Evolutionary conservation across 2,888 invertebrate genomes (phyloP), one percentile per base, ranked within the genome.

Genomic region (Eueremaeus valkanovi): DNA sequence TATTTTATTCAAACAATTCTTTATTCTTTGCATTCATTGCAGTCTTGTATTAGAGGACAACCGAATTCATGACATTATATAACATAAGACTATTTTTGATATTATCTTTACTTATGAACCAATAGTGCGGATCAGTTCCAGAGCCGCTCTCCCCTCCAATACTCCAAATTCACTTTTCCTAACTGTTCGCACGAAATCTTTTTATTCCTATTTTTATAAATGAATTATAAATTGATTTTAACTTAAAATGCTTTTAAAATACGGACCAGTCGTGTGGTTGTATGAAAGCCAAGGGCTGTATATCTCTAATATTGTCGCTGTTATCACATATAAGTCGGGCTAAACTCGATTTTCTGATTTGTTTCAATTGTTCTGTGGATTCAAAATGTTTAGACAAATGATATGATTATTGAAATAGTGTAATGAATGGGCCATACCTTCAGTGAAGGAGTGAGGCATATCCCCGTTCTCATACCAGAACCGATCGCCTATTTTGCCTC

Each of bases 391-490:
- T 40, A 5, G 5, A 24, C 16, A 33, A 73, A 21, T 33, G 9
- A 51, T 13, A n/a, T 73, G n/a, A 40, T 18, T 61, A 42, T 51
- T 58, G 9, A n/a, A 31, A 72, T 1, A 21, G 49, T 21, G 11
- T 1, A 72, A 18, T 18, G 72, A 33, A 36, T 45, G 18, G 11
- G n/a, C 72, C 18, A 73, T 78, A 79, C 80, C 76, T 78, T 75
- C 74, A 9, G 42, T 77, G 55, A 80, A 79, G 21, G 80, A 79
- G 8, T 78, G 77, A 58, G 78, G 76, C 73, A 76, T 61, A 21
- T 76, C 78, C 27, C 80, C 79, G 58, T 79, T 79, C 66, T 80
- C 80, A 66, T 78, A 80, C 80, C 80, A 80, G 58, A 79, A 80
- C 29, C 80, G 73, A 70, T 80, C 80, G 11, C 79, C 80, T 6